Evolutionary conservation across 2,888 invertebrate genomes (phyloP).

Genomic region (Orthosia cruda): DNA sequence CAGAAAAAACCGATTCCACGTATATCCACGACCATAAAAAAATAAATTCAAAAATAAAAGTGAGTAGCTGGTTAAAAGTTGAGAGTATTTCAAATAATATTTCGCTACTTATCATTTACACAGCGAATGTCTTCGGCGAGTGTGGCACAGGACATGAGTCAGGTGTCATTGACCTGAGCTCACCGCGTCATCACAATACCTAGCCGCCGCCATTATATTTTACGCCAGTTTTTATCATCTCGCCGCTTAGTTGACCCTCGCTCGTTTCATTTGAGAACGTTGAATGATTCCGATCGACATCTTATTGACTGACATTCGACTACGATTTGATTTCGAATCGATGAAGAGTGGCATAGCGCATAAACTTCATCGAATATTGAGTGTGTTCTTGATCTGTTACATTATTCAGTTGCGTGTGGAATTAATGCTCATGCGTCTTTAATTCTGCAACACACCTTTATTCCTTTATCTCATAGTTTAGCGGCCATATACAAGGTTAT

Average conservation of each 20-base stretch:
- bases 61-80: conserved; percentile 40
- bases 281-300: conserved; percentile 58
- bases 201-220: conserved; percentile 82
- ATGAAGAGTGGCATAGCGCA: conserved; percentile 2
- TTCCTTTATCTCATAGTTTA: background rate
- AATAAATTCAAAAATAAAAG: conserved; percentile 8
- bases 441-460: background rate
- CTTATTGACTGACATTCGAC: conserved; percentile 59
- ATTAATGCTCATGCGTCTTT: background rate
- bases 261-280: conserved; percentile 58
- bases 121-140: conserved; percentile 80
- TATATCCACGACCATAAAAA: conserved; percentile 2
- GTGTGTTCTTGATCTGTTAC: background rate
- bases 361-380: conserved; percentile 2
- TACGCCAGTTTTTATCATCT: conserved; percentile 71
- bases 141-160: conserved; percentile 84
- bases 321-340: conserved; percentile 48
- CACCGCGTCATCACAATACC: conserved; percentile 84
- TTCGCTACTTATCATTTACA: conserved; percentile 76
- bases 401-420: background rate
- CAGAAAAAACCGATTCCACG: conserved; percentile 16
- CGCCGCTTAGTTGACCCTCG: conserved; percentile 59
- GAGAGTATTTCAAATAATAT: conserved; percentile 68
- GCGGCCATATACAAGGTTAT: background rate
- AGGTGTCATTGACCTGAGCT: conserved; percentile 87